Base-by-base conservation (phyloP, 2,888 invertebrate species). In the Aleiodes testaceus region DNA sequence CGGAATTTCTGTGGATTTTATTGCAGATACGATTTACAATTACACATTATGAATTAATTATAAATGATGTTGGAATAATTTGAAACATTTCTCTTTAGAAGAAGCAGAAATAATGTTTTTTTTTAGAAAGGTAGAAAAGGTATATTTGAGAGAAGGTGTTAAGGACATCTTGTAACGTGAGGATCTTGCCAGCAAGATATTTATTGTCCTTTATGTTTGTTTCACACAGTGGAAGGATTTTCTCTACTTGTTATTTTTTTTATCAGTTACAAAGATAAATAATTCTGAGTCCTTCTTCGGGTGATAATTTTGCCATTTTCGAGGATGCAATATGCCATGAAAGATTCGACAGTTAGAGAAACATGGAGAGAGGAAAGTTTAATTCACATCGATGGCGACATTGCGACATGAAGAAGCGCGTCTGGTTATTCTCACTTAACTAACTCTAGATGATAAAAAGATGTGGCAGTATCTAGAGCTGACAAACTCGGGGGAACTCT, bases 371-470 rank as follows among this genome's bases (percentile, higher is more conserved):
- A 47, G 30, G 11, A 42, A 44, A 36, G 36, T 42, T 42, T 59
- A 47, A 63, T 63, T 9, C 22, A 16, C 1, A 42, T 12, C 18
- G 45, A 20, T 22, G 44, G 65, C 52, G 59, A 72, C 45, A 66
- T 45, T 44, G 61, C 53, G 66, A 68, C 67, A 69, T 68, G 73
- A 66, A 69, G 72, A 74, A 73, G 72, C 70, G 73, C 75, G 69
- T 49, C 53, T 30, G 59, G 69, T 50, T 53, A 75, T 75, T 75
- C 68, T 67, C 70, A 67, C 70, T 76, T 75, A 76, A 77, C 77
- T 75, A 75, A 74, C 72, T 72, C 66, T 44, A 18, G 42, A 47
- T 52, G 50, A 64, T 3, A 67, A 45, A 66, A 47, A 63, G 20
- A n/a, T 14, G 16, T 12, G 11, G n/a, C 7, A 30, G 9, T 11